A percentile compares a stretch with the other conserved stretches of the same genome.
Conservation (phyloP, 2,113 vertebrate genomes). For the Trachemys scripta region DNA sequence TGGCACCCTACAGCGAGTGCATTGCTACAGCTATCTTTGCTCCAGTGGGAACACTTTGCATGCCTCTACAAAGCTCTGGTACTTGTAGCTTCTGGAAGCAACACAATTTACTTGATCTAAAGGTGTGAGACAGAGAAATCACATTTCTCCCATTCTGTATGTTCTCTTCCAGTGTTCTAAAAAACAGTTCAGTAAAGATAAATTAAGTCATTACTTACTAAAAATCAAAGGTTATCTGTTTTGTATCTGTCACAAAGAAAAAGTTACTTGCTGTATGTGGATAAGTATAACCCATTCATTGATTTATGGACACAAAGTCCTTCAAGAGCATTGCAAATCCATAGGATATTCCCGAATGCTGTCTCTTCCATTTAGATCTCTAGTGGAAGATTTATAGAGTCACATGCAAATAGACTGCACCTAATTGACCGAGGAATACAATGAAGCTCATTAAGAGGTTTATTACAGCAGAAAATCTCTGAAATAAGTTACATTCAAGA, state of each 20-base stretch:
- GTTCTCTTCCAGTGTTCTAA: background rate
- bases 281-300: background rate
- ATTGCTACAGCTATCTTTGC: background rate
- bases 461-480: background rate
- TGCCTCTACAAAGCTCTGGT: background rate
- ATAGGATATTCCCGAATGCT: background rate
- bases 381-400: background rate
- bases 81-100: background rate
- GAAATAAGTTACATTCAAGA: background rate
- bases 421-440: background rate
- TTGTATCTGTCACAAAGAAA: background rate
- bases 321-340: background rate
- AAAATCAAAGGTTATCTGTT: background rate
- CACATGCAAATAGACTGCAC: background rate
- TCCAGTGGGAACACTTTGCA: background rate
- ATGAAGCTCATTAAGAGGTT: background rate
- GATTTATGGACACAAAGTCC: background rate
- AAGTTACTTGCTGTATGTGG: background rate
- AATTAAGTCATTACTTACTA: background rate
- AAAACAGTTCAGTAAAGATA: background rate
- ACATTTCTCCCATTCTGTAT: background rate
- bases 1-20: background rate
- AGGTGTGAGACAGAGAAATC: background rate
- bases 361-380: background rate
- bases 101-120: background rate